Evolutionary conservation across 2,888 invertebrate genomes (phyloP), one percentile per base, ranked within the genome.

Genomic region (Xiphydria camelus): DNA sequence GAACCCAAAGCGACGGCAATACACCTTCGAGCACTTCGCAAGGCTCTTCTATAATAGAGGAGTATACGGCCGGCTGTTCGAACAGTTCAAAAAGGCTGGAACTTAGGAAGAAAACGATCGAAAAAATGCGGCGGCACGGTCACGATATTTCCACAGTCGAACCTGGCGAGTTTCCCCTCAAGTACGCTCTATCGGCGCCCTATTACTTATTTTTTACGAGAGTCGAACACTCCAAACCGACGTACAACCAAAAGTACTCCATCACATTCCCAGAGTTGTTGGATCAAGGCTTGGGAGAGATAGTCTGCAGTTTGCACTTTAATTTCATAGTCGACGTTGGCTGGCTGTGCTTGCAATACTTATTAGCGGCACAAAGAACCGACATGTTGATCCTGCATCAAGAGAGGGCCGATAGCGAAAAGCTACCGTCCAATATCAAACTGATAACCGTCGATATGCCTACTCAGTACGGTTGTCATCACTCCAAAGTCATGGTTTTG

Each of bases 271-370:
- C 78, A 82, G 91, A 92, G 76, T 80, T 92, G n/a, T 74, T 92
- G 3, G 90, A 91, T 62, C 79, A 79, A 4, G 89, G 89, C 65
- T 76, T 92, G 3, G 92, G 92, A 0, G 83, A 84, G 45, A 76
- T 93, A 4, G 85, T 85, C 55, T 81, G 82, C 31, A 87, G 87
- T 0, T 75, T 90, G n/a, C 92, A 96, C 76, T 88, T 96, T 18
- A 96, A 93, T 75, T 96, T 92, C 64, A 91, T 95, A 89, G 88
- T 94, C 25, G 94, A 96, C 61, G 80, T 91, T 6, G 88, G 87
- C 1, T 97, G 94, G 94, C 73, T 96, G 0, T 78, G 93, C 43
- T 86, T 90, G 0, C 92, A 94, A 61, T 95, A 95, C 63, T 82
- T 85, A 61, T 85, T 85, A 61, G 87, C 87, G 40, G 88, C 88